Conservation (phyloP, 2,113 vertebrate genomes). For the Strix uralensis region DNA sequence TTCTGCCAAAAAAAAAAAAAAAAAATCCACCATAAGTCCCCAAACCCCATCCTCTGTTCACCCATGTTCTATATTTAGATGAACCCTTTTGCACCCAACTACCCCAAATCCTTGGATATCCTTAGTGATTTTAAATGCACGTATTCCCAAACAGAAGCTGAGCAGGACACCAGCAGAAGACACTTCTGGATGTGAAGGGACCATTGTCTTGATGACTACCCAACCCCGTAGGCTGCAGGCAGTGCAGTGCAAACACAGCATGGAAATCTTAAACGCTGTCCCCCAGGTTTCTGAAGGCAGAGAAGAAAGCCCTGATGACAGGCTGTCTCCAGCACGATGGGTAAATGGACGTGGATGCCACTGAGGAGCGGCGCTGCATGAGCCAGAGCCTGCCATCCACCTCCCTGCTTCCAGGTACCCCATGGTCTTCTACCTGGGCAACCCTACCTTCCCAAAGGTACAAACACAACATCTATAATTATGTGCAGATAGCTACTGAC, state of each 20-base stretch:
- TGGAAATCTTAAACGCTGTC: neutral
- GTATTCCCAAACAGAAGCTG: neutral
- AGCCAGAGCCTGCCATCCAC: neutral
- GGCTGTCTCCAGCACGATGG: neutral
- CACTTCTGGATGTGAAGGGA: neutral
- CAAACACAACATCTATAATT: neutral
- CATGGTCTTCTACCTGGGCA: neutral
- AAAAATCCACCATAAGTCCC: neutral
- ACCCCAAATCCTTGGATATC: neutral
- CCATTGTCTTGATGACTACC: accelerated
- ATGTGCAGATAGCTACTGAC: neutral
- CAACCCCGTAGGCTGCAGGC: neutral
- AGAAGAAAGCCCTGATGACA: neutral
- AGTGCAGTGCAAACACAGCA: accelerated
- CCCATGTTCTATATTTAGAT: neutral
- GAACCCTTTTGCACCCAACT: neutral
- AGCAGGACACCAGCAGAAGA: neutral
- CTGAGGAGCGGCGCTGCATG: neutral
- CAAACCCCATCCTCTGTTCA: neutral
- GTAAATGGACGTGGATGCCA: neutral
- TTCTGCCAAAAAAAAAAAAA: neutral
- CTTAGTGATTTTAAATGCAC: neutral
- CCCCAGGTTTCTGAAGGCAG: neutral
- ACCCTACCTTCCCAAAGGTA: neutral
- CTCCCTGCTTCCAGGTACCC: neutral